Evolutionary conservation across 1,140 invertebrate species (phyloP), one percentile per base, ranked within the genome.

Genomic region (Drosophila santomea): DNA sequence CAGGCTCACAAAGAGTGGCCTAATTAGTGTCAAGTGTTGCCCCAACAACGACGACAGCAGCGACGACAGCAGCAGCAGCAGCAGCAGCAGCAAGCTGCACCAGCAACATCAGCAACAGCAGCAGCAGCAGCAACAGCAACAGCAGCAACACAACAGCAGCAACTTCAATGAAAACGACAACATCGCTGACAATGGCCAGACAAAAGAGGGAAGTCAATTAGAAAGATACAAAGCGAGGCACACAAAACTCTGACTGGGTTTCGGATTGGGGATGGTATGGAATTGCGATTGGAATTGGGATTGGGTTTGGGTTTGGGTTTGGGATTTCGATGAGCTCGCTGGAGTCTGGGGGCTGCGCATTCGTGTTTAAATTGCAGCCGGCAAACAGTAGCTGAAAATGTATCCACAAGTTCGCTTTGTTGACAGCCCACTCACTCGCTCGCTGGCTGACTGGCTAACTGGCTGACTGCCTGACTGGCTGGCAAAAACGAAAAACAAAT

Each of bases 21-120:
- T 88, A 88, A 88, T 88, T 88, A 88, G 84, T 88, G 84, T 88
- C 84, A 88, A 88, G 84, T 88, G 84, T 88, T 88, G 84, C 80
- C 69, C 66, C 79, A 83, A 58, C 83, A 62, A 74, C 67, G 74
- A 41, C 73, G 44, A 28, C 73, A 73, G 48, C 60, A 25, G 41
- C 60, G 28, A 32, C 28, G 38, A 55, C 69, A 58, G 32, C 45
- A 35, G 11, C 68, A n/a, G n/a, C n/a, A n/a, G n/a, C n/a, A n/a
- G n/a, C n/a, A 43, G 7, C 62, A 50, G 3, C 59, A 39, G 32
- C 44, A 38, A 17, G 41, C 36, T 38, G 36, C 14, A 45, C 3
- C 23, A 25, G 23, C 23, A 25, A 25, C 23, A 25, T 25, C 23
- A 25, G 23, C 23, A 25, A 4, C 7, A 45, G 28, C 57, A 45